Conservation (phyloP, 2,113 vertebrate species). For the Zapornia atra region DNA sequence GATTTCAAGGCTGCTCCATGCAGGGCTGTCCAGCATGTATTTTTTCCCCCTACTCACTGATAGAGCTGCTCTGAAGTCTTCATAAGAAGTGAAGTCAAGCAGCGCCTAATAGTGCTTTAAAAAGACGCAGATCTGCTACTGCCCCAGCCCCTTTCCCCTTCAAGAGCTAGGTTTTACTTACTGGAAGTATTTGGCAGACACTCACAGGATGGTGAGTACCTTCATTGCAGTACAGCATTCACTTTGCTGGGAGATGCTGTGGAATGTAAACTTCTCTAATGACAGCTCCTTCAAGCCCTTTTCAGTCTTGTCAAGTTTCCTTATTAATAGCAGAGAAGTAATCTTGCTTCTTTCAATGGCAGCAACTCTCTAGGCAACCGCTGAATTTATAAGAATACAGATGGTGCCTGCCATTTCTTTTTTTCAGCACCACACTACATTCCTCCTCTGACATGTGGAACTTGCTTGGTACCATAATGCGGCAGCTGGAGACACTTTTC, state of each 20-base stretch:
- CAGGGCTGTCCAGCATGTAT: neutral
- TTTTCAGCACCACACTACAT: conserved; percentile 6
- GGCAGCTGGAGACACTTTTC: conserved; percentile 63
- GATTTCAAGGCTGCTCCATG: neutral
- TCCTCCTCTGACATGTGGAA: conserved; percentile 56
- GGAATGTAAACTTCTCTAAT: conserved; percentile 32
- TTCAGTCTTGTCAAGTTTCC: conserved; percentile 39
- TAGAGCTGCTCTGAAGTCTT: neutral
- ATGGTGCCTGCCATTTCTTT: conserved; percentile 60
- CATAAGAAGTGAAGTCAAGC: neutral
- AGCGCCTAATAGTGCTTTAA: neutral
- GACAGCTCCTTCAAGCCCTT: conserved; percentile 24
- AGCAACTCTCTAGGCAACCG: conserved; percentile 53
- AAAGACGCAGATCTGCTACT: neutral
- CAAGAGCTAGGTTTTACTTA: neutral
- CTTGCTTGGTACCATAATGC: conserved; percentile 52
- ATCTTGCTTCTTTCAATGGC: conserved; percentile 52
- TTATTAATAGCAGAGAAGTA: conserved; percentile 50
- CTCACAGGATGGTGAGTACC: neutral
- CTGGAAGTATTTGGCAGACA: neutral
- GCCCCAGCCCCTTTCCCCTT: neutral
- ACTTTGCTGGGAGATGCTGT: neutral
- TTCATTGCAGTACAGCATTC: neutral
- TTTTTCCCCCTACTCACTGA: neutral
- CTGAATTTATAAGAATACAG: conserved; percentile 57